These are phyloP conservation scores for Spea bombifrons DNA, from an alignment of 2,113 vertebrate genomes.

Conservation along the genomic window DNA sequence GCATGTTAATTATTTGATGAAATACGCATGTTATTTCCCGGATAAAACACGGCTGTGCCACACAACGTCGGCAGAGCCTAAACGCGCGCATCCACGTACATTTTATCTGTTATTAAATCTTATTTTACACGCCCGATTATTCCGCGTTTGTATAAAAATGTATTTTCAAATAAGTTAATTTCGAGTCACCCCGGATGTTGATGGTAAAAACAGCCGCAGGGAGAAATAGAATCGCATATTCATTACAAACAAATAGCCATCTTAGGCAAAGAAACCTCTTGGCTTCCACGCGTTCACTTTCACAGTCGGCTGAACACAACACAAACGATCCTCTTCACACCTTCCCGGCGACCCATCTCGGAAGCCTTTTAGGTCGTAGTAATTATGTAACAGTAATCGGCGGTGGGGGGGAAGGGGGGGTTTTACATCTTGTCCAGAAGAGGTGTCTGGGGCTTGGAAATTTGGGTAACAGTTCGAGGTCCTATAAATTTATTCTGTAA, in stretches of 20 bases:
- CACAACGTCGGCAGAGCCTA: too few species aligned
- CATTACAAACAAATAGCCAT: slow-evolving; percentile 7
- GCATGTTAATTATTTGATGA: neutral
- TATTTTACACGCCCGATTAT: slow-evolving; percentile 15
- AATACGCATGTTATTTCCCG: neutral
- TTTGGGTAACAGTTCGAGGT: too few species aligned
- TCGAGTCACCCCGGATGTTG: neutral
- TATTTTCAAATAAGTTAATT: slow-evolving; percentile 11
- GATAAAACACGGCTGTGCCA: neutral
- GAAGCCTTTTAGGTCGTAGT: neutral
- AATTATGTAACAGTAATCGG: neutral
- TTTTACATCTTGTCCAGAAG: neutral
- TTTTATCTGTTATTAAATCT: slow-evolving; percentile 18
- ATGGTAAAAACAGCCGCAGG: slow-evolving; percentile 3
- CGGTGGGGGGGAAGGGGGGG: neutral
- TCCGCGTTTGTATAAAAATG: slow-evolving; percentile 9
- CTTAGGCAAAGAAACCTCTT: neutral
- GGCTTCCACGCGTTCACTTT: neutral
- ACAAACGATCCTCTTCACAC: neutral
- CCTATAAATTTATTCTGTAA: too few species aligned
- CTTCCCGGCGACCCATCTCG: neutral
- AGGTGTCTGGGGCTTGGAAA: too few species aligned
- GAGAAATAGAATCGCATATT: slow-evolving; percentile 31
- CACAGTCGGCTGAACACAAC: neutral
- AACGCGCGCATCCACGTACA: too few species aligned